These are phyloP conservation scores for Drosophila yooni DNA, from an alignment of 2,888 invertebrate species.

Conservation along the genomic window DNA sequence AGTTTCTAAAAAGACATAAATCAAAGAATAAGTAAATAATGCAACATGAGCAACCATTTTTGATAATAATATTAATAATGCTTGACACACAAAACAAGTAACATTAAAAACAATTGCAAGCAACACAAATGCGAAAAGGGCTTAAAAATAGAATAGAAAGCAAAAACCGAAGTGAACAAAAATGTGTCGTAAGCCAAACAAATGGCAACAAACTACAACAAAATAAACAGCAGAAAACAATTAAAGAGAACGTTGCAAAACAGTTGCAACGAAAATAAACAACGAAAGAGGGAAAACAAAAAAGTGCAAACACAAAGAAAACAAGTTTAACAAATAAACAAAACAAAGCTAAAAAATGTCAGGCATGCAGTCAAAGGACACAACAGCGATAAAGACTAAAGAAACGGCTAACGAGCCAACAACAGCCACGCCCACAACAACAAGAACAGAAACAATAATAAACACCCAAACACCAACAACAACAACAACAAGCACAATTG, in stretches of 20 bases:
- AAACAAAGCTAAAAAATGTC: slow-evolving; percentile 58
- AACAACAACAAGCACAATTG: slow-evolving; percentile 29
- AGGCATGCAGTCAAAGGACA: slow-evolving; percentile 48
- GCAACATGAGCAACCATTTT: background rate
- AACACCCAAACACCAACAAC: slow-evolving; percentile 11
- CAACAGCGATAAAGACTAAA: slow-evolving; percentile 43
- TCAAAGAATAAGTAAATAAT: background rate
- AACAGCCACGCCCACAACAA: slow-evolving; percentile 16
- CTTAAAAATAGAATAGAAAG: slow-evolving; percentile 5
- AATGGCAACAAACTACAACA: slow-evolving; percentile 35
- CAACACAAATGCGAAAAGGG: slow-evolving; percentile 13
- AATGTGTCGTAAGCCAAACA: slow-evolving; percentile 43
- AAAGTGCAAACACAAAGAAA: slow-evolving; percentile 44
- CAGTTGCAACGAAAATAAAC: slow-evolving; percentile 32
- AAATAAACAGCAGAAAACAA: slow-evolving; percentile 29
- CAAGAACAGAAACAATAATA: slow-evolving; percentile 15
- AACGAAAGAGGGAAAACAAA: slow-evolving; percentile 26
- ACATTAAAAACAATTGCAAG: background rate
- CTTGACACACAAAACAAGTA: background rate
- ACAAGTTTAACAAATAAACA: slow-evolving; percentile 19
- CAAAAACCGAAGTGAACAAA: slow-evolving; percentile 20
- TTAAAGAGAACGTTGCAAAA: slow-evolving; percentile 32
- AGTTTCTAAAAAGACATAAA: slow-evolving; percentile 10
- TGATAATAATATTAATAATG: slow-evolving; percentile 1
- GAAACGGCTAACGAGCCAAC: slow-evolving; percentile 34